phyloP scores from a whole-genome alignment of 2,888 invertebrate genomes.

The Chymomyza procnemis region DNA sequence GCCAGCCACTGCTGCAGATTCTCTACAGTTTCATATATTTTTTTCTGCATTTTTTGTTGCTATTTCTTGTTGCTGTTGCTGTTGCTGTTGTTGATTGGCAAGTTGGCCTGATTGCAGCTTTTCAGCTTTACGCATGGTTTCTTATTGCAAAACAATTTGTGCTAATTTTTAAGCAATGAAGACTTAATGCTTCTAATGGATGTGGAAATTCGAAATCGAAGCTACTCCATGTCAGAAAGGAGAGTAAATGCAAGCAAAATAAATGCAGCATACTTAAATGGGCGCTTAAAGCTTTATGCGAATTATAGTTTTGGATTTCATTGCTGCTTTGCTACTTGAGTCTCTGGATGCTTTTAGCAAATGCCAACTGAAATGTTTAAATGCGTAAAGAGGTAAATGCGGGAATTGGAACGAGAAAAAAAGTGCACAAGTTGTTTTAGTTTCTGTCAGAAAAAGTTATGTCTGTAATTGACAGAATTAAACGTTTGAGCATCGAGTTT shows the following conservation, averaged over 20 bases:
- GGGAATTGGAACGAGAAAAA: not conserved
- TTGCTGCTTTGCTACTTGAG: not conserved
- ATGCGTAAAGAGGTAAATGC: no score
- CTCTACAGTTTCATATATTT: not conserved
- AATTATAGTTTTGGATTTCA: not conserved
- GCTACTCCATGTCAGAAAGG: conserved; percentile 4
- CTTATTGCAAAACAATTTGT: conserved; percentile 36
- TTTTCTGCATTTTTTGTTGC: not conserved
- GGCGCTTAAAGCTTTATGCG: not conserved
- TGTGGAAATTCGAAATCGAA: conserved; percentile 18
- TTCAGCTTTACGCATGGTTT: conserved; percentile 15
- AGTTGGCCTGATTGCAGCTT: conserved; percentile 4
- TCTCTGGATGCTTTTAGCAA: not conserved
- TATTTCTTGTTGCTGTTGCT: conserved; percentile 17
- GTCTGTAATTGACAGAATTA: not conserved
- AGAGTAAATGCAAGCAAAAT: not conserved
- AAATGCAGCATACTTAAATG: not conserved
- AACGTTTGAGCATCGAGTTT: not conserved
- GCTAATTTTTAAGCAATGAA: conserved; percentile 33
- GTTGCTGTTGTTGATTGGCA: not conserved
- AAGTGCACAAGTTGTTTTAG: not conserved
- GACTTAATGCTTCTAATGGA: conserved; percentile 31
- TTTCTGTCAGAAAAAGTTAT: not conserved
- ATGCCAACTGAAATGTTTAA: not conserved
- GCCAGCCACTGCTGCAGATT: conserved; percentile 7